Conservation (phyloP, 2,888 invertebrate species). For the Drosophila sordidula region DNA sequence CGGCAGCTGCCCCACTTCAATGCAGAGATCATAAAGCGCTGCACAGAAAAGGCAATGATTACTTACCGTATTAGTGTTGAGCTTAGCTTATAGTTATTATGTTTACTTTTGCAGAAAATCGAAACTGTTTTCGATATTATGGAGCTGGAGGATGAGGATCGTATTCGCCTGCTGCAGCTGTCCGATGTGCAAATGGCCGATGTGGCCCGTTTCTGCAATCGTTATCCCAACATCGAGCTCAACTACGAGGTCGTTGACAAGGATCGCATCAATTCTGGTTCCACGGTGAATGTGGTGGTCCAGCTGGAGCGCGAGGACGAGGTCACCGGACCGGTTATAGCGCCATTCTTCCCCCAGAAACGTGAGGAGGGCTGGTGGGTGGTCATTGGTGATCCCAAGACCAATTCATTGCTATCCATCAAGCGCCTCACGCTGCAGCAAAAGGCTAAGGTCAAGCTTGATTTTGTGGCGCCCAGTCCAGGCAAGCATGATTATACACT, state of each 20-base stretch:
- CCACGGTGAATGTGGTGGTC: constrained; percentile 95
- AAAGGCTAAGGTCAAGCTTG: constrained; percentile 91
- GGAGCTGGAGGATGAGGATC: constrained; percentile 94
- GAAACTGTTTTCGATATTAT: constrained; percentile 92
- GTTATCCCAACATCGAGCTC: constrained; percentile 99
- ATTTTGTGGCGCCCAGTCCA: constrained; percentile 95
- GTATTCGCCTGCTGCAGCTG: constrained; percentile 91
- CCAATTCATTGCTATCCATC: constrained; percentile 97
- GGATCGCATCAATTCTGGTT: constrained; percentile 91
- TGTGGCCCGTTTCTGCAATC: constrained; percentile 98
- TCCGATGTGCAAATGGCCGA: constrained; percentile 97
- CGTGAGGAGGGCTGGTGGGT: constrained; percentile 99
- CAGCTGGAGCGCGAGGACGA: constrained; percentile 98
- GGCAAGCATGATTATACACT: constrained; percentile 96
- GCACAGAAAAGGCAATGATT: constrained; percentile 90
- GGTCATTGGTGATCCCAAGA: constrained; percentile 98
- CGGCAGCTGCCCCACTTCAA: constrained; percentile 98
- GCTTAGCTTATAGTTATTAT: not conserved
- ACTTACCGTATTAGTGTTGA: rapidly evolving
- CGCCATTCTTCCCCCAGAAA: constrained; percentile 98
- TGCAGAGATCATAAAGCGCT: constrained; percentile 94
- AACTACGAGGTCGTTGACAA: constrained; percentile 95
- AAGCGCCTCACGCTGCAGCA: constrained; percentile 98
- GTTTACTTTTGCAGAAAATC: constrained; percentile 85
- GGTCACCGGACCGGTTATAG: constrained; percentile 97